Evolutionary conservation across 2,113 vertebrate genomes (phyloP).

Genomic region (Elephantulus edwardii): DNA sequence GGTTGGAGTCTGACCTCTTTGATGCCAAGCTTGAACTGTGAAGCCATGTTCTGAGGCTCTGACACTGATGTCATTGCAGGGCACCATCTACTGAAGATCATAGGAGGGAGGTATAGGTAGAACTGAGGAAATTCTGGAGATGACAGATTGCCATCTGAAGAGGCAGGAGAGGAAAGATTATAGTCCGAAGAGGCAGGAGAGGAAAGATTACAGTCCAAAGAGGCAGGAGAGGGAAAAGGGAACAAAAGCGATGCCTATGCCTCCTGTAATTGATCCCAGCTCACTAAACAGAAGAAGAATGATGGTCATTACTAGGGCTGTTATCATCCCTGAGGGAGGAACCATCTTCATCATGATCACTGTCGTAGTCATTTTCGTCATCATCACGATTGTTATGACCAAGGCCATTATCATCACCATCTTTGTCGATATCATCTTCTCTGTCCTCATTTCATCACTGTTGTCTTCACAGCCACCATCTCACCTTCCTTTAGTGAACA

Average conservation of each 20-base stretch:
- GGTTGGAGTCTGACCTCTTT: accelerated
- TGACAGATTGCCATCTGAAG: background rate
- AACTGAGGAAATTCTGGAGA: background rate
- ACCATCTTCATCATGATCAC: background rate
- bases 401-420: no score
- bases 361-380: accelerated
- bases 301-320: accelerated
- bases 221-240: background rate
- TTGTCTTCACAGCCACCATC: background rate
- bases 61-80: background rate
- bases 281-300: accelerated
- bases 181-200: background rate
- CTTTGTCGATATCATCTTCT: background rate
- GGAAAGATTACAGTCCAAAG: background rate
- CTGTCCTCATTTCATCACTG: background rate
- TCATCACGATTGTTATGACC: background rate
- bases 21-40: no score
- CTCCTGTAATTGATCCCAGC: background rate
- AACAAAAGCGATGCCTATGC: background rate
- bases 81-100: accelerated
- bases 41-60: background rate
- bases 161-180: background rate
- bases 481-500: background rate
- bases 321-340: background rate
- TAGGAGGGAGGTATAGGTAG: background rate